Percentiles rank a stretch among this genome's conserved stretches.
Evolutionary conservation across 2,113 vertebrate genomes (phyloP).

Genomic region (Cynocephalus volans): DNA sequence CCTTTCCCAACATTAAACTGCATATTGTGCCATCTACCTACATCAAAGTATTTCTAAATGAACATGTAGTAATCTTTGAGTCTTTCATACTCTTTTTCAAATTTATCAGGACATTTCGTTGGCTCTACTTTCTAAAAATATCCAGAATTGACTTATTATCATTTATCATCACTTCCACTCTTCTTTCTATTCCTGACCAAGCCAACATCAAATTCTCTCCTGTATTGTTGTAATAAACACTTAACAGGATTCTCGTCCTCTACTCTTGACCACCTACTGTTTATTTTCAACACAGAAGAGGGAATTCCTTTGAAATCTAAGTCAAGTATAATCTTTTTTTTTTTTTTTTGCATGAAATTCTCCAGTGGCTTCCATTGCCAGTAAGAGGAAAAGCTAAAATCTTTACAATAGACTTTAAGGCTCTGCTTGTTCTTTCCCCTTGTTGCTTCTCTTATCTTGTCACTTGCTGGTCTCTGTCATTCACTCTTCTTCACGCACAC

Average conservation of each 20-base stretch:
- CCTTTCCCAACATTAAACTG: background rate
- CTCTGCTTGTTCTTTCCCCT: background rate
- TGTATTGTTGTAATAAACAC: background rate
- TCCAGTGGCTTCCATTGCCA: background rate
- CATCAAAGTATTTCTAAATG: background rate
- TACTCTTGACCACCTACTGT: background rate
- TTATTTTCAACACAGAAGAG: background rate
- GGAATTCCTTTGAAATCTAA: background rate
- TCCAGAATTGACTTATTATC: background rate
- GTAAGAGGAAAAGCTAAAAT: background rate
- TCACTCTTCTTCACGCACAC: background rate
- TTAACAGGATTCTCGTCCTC: background rate
- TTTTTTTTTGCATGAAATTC: background rate
- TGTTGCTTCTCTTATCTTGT: background rate
- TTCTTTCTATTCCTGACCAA: background rate
- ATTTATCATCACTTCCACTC: background rate
- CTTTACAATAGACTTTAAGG: background rate
- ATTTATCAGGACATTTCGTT: background rate
- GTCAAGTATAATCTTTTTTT: background rate
- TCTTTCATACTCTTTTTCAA: background rate
- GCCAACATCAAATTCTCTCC: background rate
- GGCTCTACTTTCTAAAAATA: background rate
- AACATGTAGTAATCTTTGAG: background rate
- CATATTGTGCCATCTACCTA: background rate
- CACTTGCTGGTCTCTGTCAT: background rate